These are phyloP conservation scores for Lissocephala sabroskyi DNA, from an alignment of 2,888 invertebrate genomes.

Conservation along the genomic window DNA sequence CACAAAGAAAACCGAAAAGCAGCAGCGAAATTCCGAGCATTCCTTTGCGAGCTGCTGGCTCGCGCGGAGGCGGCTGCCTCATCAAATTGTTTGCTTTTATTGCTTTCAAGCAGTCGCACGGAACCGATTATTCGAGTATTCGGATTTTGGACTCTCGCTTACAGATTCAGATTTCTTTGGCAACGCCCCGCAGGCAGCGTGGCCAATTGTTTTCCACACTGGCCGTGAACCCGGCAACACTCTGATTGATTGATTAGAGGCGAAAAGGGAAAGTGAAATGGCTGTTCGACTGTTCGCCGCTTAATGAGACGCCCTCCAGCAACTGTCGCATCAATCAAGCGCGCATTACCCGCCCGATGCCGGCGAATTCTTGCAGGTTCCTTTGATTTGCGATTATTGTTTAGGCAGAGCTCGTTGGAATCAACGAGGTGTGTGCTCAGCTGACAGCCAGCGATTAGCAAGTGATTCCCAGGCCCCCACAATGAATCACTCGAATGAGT, in stretches of 20 bases:
- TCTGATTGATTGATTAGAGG: constrained; percentile 68
- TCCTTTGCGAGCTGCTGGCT: constrained; percentile 28
- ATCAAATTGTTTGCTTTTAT: constrained; percentile 29
- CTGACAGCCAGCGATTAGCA: constrained; percentile 56
- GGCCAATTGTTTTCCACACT: constrained; percentile 3
- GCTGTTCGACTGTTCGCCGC: constrained; percentile 27
- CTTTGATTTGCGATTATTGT: constrained; percentile 58
- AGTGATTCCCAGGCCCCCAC: constrained; percentile 2
- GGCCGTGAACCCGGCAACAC: constrained; percentile 45
- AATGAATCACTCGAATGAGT: constrained; percentile 53
- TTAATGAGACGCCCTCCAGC: constrained; percentile 60
- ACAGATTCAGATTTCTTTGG: constrained; percentile 39
- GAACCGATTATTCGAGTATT: constrained; percentile 68
- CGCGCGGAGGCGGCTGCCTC: background rate
- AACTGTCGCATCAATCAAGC: constrained; percentile 61
- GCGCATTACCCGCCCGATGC: constrained; percentile 49
- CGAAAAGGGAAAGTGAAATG: constrained; percentile 13
- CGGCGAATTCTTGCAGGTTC: too few species aligned
- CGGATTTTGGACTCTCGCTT: constrained; percentile 55
- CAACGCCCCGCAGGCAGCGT: background rate
- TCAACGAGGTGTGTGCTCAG: constrained; percentile 17
- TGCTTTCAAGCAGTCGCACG: constrained; percentile 49
- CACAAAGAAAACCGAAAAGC: constrained; percentile 49
- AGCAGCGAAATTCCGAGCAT: background rate
- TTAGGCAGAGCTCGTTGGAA: constrained; percentile 21